phyloP scores from a whole-genome alignment of 2,888 invertebrate species.

The Scaptomyza cyrtandrae region DNA sequence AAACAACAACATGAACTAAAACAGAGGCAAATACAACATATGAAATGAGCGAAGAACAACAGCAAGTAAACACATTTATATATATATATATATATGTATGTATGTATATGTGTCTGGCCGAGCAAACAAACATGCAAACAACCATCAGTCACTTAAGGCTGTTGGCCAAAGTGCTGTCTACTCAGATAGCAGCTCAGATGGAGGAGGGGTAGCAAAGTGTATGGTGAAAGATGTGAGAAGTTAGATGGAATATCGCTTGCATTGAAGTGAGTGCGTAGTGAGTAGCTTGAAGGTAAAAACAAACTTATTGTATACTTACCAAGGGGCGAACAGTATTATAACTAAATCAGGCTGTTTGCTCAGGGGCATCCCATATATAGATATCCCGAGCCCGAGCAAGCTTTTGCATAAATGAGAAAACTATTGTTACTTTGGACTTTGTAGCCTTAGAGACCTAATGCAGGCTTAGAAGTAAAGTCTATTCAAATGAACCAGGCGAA shows the following conservation, averaged over 20 bases:
- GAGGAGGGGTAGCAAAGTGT: background rate
- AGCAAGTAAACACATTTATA: constrained; percentile 33
- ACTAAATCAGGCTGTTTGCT: constrained; percentile 10
- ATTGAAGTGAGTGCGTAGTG: constrained; percentile 28
- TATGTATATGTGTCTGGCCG: constrained; percentile 34
- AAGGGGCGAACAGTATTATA: constrained; percentile 1
- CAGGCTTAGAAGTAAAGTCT: background rate
- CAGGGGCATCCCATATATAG: constrained; percentile 1
- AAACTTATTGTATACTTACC: constrained; percentile 24
- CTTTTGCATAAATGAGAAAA: constrained; percentile 9
- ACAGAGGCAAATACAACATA: constrained; percentile 48
- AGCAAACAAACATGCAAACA: constrained; percentile 75
- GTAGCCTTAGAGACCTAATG: background rate
- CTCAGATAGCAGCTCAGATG: constrained; percentile 8
- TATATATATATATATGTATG: constrained; percentile 30
- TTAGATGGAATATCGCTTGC: constrained; percentile 27
- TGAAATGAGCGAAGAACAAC: constrained; percentile 54
- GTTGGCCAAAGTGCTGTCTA: constrained; percentile 56
- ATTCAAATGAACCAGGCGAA: too few species aligned
- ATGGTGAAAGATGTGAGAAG: constrained; percentile 18
- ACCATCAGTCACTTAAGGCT: constrained; percentile 79
- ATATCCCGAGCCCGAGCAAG: background rate
- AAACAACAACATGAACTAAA: constrained; percentile 10
- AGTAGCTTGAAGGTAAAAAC: constrained; percentile 24
- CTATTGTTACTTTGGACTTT: constrained; percentile 2